A percentile compares a stretch with the other conserved stretches of the same genome.
Evolutionary conservation across 1,140 invertebrate species (phyloP).

Genomic region (Macrotrachela quadricornifera): DNA sequence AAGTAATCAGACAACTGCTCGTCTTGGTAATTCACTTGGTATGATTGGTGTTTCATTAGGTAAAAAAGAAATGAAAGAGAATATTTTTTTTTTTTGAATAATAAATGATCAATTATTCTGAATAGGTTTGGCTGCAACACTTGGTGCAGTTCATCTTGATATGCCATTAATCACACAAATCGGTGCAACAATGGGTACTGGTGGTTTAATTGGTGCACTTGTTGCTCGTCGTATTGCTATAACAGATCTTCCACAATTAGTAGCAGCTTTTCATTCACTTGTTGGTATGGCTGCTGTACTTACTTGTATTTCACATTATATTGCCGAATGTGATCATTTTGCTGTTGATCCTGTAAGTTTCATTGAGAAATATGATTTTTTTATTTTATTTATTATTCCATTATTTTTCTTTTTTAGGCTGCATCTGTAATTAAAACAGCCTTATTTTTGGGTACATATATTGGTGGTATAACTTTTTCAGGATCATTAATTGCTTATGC

Average conservation of each 20-base stretch:
- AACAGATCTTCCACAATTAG: conserved; percentile 65
- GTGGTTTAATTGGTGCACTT: conserved; percentile 42
- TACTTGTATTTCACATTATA: conserved; percentile 57
- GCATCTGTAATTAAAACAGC: conserved; percentile 61
- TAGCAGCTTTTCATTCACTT: conserved; percentile 66
- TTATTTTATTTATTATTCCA: too few species aligned
- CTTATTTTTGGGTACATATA: conserved; percentile 65
- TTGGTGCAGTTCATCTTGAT: not conserved
- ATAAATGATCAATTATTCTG: too few species aligned
- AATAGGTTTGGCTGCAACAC: conserved; percentile 3
- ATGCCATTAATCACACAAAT: conserved; percentile 1
- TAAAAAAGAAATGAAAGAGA: too few species aligned
- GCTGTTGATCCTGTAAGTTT: conserved; percentile 58
- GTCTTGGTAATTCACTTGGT: conserved; percentile 47
- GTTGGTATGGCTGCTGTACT: conserved; percentile 65
- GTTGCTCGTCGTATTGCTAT: conserved; percentile 65
- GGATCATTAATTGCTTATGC: conserved; percentile 71
- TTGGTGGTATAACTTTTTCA: conserved; percentile 59
- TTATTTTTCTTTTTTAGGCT: too few species aligned
- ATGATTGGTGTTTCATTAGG: conserved; percentile 49
- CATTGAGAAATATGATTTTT: too few species aligned
- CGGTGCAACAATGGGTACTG: conserved; percentile 7
- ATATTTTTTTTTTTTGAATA: too few species aligned
- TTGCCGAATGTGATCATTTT: conserved; percentile 58
- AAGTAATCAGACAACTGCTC: conserved; percentile 51